Percentiles rank a stretch among this genome's conserved stretches.
Evolutionary conservation across 2,797 vertebrate genomes (phyloP).

Genomic region (Anisognathus igniventris): DNA sequence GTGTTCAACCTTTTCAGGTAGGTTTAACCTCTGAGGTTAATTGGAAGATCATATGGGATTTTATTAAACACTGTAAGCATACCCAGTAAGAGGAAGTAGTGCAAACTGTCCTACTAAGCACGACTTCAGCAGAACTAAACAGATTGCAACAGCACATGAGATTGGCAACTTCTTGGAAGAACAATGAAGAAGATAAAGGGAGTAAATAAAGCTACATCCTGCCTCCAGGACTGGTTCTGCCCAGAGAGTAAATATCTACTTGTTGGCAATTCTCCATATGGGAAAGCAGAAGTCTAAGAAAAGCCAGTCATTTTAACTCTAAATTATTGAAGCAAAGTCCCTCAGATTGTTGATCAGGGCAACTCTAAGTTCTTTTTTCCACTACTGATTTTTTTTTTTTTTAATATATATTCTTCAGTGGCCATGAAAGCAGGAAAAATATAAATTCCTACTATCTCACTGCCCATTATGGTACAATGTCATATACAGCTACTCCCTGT

Average conservation of each 20-base stretch:
- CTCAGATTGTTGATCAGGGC: background rate
- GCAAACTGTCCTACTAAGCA: background rate
- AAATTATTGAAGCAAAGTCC: background rate
- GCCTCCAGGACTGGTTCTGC: background rate
- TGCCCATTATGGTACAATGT: background rate
- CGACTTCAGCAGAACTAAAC: background rate
- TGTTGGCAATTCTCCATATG: background rate
- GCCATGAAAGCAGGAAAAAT: background rate
- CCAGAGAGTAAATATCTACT: constrained; percentile 45
- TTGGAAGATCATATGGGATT: background rate
- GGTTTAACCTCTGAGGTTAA: constrained; percentile 9
- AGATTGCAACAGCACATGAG: background rate
- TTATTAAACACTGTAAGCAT: background rate
- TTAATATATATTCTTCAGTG: background rate
- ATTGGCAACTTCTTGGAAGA: constrained; percentile 1
- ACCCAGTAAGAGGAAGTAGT: constrained; percentile 10
- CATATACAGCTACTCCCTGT: background rate
- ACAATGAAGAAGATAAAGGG: background rate
- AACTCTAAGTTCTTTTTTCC: background rate
- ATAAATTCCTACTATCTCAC: background rate
- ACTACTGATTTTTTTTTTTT: background rate
- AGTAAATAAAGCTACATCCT: background rate
- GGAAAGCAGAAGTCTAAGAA: background rate
- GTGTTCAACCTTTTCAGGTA: background rate
- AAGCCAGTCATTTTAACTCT: background rate